Evolutionary conservation across 2,797 vertebrate genomes (phyloP).

Genomic region (Bovichtus diacanthus): DNA sequence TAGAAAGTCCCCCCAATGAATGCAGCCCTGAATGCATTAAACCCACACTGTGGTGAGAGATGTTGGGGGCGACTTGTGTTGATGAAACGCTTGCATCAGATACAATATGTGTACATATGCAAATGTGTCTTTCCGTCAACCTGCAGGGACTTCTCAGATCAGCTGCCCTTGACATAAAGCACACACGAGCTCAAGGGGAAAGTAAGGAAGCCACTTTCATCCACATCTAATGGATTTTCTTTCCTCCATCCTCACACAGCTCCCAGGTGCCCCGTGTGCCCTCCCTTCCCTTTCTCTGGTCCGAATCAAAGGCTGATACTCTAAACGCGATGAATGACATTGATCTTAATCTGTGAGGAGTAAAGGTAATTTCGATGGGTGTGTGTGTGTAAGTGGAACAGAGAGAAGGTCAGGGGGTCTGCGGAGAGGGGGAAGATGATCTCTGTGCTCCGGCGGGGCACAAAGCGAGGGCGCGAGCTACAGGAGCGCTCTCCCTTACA

Average conservation of each 20-base stretch:
- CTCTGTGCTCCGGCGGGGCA: slow-evolving; percentile 68
- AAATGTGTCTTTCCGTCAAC: slow-evolving; percentile 31
- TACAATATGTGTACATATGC: background rate
- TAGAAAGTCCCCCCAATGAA: background rate
- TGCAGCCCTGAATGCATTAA: background rate
- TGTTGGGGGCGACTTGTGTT: background rate
- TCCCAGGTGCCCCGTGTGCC: slow-evolving; percentile 78
- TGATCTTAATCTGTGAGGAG: slow-evolving; percentile 85
- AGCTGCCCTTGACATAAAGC: slow-evolving; percentile 27
- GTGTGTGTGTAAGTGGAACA: slow-evolving; percentile 78
- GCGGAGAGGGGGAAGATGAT: slow-evolving; percentile 79
- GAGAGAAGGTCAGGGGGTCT: slow-evolving; percentile 78
- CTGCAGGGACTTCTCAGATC: slow-evolving; percentile 43
- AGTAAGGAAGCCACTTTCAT: slow-evolving; percentile 64
- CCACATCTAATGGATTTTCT: slow-evolving; percentile 65
- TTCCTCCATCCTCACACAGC: slow-evolving; percentile 73
- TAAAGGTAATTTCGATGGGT: slow-evolving; percentile 79
- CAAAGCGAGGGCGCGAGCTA: slow-evolving; percentile 78
- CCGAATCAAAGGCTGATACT: slow-evolving; percentile 85
- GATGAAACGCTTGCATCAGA: background rate
- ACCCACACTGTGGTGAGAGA: background rate
- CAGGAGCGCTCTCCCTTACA: slow-evolving; percentile 76
- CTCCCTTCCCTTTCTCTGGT: slow-evolving; percentile 83
- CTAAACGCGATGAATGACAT: slow-evolving; percentile 83
- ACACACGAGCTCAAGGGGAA: slow-evolving; percentile 42